A percentile compares a stretch with the other conserved stretches of the same genome.
Conservation (phyloP, 2,888 invertebrate genomes). For the Operophtera brumata region DNA sequence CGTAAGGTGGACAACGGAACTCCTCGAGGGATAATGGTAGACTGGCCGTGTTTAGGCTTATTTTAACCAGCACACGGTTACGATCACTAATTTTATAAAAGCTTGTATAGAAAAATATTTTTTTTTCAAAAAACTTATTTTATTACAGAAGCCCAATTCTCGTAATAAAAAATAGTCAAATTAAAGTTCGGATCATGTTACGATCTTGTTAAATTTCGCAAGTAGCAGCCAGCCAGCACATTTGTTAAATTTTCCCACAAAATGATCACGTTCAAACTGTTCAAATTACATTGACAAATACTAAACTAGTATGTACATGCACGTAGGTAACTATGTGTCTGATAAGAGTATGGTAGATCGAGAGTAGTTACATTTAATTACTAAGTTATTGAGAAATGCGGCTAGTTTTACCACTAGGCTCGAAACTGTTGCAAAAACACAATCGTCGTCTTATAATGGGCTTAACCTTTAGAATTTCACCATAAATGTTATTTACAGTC, state of each 20-base stretch:
- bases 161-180: too few species aligned
- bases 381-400: constrained; percentile 45
- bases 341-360: constrained; percentile 40
- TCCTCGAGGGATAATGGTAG: too few species aligned
- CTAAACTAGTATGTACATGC: constrained; percentile 28
- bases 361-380: constrained; percentile 33
- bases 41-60: too few species aligned
- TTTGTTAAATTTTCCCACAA: constrained; percentile 24
- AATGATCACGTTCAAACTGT: constrained; percentile 29
- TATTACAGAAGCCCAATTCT: too few species aligned
- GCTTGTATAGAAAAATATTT: too few species aligned
- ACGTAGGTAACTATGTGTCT: constrained; percentile 20
- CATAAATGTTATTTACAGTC: constrained; percentile 63
- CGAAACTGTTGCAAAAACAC: constrained; percentile 49
- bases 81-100: too few species aligned
- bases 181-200: too few species aligned
- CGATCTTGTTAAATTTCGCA: constrained; percentile 7
- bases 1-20: too few species aligned
- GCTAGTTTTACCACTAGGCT: constrained; percentile 47
- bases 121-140: too few species aligned
- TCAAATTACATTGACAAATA: constrained; percentile 33
- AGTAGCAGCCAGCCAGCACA: constrained; percentile 5
- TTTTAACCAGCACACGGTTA: too few species aligned
- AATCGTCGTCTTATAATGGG: constrained; percentile 52
- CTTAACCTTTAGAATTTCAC: constrained; percentile 67